Evolutionary conservation across 1,140 invertebrate species (phyloP).

Genomic region (Leptopilina clavipes): DNA sequence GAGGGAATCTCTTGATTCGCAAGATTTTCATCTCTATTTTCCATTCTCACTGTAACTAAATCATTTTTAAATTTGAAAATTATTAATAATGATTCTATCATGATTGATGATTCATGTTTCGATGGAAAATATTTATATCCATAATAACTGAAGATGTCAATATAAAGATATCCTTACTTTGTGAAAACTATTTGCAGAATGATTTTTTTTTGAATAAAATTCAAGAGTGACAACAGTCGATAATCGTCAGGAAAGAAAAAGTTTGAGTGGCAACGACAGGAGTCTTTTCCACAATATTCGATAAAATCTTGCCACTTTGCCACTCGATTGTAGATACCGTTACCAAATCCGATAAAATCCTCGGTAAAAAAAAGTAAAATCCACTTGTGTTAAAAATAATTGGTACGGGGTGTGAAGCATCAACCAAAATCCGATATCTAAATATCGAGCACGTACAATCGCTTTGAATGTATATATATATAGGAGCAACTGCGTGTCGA

Average conservation of each 20-base stretch:
- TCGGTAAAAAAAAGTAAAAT: conserved; percentile 33
- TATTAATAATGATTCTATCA: no score
- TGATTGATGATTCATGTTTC: no score
- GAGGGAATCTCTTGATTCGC: conserved; percentile 51
- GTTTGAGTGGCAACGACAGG: background rate
- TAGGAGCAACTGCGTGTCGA: conserved; percentile 54
- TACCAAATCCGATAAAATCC: conserved; percentile 11
- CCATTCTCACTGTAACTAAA: no score
- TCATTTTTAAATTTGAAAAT: no score
- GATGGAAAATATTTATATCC: no score
- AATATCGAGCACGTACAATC: conserved; percentile 38
- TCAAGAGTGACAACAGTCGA: background rate
- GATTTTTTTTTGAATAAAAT: background rate
- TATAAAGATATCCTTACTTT: no score
- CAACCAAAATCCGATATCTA: conserved; percentile 38
- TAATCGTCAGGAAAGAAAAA: background rate
- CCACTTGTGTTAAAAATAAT: conserved; percentile 34
- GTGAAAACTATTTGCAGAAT: no score
- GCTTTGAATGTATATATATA: conserved; percentile 40
- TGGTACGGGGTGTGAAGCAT: conserved; percentile 23
- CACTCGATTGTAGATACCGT: conserved; percentile 29
- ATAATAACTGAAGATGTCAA: no score
- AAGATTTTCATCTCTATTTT: no score
- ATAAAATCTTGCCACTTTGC: conserved; percentile 24
- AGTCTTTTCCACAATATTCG: conserved; percentile 12